phyloP scores from a whole-genome alignment of 2,888 invertebrate species.

The Cordilura impudica region DNA sequence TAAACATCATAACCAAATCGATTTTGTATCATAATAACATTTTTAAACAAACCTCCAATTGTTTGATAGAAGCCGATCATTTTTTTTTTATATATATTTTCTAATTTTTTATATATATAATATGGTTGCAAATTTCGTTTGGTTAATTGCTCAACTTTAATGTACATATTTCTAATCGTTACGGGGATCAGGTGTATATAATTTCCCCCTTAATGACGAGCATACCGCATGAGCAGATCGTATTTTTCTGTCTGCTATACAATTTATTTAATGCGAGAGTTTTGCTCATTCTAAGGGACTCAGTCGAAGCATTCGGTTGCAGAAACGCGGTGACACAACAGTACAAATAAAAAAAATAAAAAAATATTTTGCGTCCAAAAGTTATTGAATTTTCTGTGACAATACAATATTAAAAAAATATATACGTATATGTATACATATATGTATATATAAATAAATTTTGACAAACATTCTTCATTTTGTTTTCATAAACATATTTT shows the following conservation, averaged over 20 bases:
- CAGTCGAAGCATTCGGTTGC: constrained; percentile 54
- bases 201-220: background rate
- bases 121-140: no score
- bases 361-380: constrained; percentile 12
- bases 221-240: background rate
- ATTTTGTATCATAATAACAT: no score
- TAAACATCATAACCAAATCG: no score
- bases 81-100: no score
- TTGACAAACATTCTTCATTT: background rate
- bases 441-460: background rate
- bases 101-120: no score
- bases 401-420: background rate
- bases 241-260: constrained; percentile 25
- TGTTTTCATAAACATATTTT: background rate
- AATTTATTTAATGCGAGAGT: constrained; percentile 42
- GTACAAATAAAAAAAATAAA: constrained; percentile 46
- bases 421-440: no score
- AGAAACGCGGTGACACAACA: constrained; percentile 55
- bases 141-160: no score
- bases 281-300: constrained; percentile 55
- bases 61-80: no score
- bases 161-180: no score
- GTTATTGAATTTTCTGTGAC: constrained; percentile 18
- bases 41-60: no score
- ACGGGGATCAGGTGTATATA: background rate